Evolutionary conservation across 2,888 invertebrate species (phyloP), one percentile per base, ranked within the genome.

Genomic region (Dicyrtoma fusca): DNA sequence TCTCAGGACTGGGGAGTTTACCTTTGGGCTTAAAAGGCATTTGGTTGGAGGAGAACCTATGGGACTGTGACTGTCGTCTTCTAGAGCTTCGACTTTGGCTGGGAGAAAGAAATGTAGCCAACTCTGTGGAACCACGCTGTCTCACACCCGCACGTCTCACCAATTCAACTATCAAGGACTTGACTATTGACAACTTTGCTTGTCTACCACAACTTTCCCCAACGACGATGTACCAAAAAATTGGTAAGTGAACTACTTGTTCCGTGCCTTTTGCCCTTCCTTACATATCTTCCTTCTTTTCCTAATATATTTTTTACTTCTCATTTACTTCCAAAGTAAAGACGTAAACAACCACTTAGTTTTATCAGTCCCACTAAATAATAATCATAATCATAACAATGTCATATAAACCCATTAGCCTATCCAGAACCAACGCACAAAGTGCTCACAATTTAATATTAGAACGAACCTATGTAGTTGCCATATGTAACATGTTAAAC

Each of bases 61-160:
- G 94, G 95, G 88, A 89, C 80, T 95, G 95, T 84, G 92, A 94
- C 84, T 95, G 95, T 84, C 88, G 89, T 80, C 86, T 94, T 82
- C 85, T 90, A 79, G 89, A 91, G 81, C 85, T 94, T 82, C 89
- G 92, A 82, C 85, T 87, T 76, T 94, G 94, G 93, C 86, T 95
- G 81, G 86, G 87, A 78, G 88, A 88, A 82, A 90, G 90, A 82
- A 90, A 90, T 82, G 89, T 91, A 79, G 91, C 92, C 10, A 90
- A 91, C 82, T 88, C 89, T 42, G 88, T 90, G 69, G 92, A 93
- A 82, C 92, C 93, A 34, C 87, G 89, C 82, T 94, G 94, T 83
- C 87, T 88, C 70, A 87, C 88, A 63, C 94, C 94, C 8, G 84
- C 86, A 64, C 86, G 90, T 66, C 86, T 92, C 11, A 86, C 87